A percentile compares a stretch with the other conserved stretches of the same genome.
Conservation (phyloP, 2,888 invertebrate species). For the Meganola albula region DNA sequence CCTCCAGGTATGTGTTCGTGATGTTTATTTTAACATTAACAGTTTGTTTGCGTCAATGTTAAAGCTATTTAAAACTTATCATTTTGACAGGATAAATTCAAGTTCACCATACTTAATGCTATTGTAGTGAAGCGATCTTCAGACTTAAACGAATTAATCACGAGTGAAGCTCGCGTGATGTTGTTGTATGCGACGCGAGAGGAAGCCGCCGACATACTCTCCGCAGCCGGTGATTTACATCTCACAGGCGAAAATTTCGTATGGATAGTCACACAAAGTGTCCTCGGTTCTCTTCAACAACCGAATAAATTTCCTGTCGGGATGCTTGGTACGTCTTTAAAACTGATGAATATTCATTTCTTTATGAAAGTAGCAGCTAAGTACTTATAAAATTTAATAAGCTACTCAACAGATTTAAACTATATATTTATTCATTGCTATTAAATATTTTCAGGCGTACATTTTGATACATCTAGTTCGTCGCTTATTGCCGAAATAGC, state of each 20-base stretch:
- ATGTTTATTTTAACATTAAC: too few species aligned
- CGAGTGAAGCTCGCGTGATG: constrained; percentile 95
- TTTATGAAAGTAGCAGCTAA: too few species aligned
- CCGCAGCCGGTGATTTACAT: constrained; percentile 84
- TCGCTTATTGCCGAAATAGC: constrained; percentile 91
- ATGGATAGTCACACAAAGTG: constrained; percentile 97
- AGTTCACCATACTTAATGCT: constrained; percentile 90
- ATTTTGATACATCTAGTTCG: constrained; percentile 91
- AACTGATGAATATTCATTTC: neutral
- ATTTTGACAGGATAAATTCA: constrained; percentile 65
- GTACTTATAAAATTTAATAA: too few species aligned
- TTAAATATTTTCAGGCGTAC: constrained; percentile 80
- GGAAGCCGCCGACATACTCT: constrained; percentile 90
- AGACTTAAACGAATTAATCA: constrained; percentile 89
- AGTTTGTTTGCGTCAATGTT: too few species aligned
- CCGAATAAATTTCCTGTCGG: constrained; percentile 89
- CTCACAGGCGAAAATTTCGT: constrained; percentile 95
- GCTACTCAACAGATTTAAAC: too few species aligned
- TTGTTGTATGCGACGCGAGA: constrained; percentile 92
- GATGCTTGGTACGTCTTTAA: constrained; percentile 92
- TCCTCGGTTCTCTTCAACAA: constrained; percentile 87
- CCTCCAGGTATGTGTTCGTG: constrained; percentile 81
- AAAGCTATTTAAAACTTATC: too few species aligned
- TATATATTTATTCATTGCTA: neutral
- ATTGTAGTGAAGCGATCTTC: constrained; percentile 86